These are phyloP conservation scores for Listronotus oregonensis DNA, from an alignment of 1,140 invertebrate genomes.

Conservation along the genomic window DNA sequence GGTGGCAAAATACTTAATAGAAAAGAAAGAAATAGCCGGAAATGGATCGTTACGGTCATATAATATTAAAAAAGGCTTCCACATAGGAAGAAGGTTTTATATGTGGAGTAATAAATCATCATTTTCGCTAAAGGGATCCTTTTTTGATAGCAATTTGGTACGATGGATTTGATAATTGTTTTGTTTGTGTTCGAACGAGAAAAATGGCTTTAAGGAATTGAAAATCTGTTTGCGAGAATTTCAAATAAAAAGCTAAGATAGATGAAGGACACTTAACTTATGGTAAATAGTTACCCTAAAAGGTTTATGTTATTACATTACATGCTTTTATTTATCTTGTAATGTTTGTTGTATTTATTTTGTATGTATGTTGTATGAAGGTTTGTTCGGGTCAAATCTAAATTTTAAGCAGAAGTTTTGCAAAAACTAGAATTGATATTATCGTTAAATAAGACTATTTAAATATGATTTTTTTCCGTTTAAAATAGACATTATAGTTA, in stretches of 20 bases:
- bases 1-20: conserved; percentile 30
- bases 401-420: too few species aligned
- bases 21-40: conserved; percentile 26
- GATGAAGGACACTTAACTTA: too few species aligned
- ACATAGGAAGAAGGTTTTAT: conserved; percentile 25
- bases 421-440: too few species aligned
- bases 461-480: too few species aligned
- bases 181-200: conserved; percentile 4
- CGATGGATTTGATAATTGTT: conserved; percentile 23
- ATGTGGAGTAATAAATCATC: conserved; percentile 30
- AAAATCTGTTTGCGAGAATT: neutral
- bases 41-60: conserved; percentile 29
- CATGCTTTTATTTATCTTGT: too few species aligned
- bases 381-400: too few species aligned
- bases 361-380: too few species aligned
- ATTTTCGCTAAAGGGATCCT: conserved; percentile 33
- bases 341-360: too few species aligned
- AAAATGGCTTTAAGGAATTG: conserved; percentile 12
- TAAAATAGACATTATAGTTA: too few species aligned
- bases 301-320: too few species aligned
- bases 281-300: too few species aligned
- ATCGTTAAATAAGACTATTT: too few species aligned
- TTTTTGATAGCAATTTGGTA: conserved; percentile 30
- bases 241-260: neutral
- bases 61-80: conserved; percentile 29